phyloP scores from a whole-genome alignment of 2,888 invertebrate genomes.

The Zele albiditarsus region DNA sequence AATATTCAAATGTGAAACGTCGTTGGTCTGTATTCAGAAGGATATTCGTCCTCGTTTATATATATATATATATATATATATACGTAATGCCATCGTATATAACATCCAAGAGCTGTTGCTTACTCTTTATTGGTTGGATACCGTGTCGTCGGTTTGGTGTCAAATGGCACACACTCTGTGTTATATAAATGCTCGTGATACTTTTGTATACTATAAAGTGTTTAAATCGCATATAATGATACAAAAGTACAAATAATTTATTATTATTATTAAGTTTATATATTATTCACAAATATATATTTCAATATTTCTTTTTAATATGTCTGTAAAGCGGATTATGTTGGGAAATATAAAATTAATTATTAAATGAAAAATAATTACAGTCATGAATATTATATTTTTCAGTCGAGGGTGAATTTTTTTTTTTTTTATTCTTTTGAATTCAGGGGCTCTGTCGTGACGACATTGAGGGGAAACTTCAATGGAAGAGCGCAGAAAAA shows the following conservation, averaged over 20 bases:
- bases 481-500: too few relatives aligned
- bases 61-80: neutral
- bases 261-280: neutral
- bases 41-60: neutral
- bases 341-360: too few relatives aligned
- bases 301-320: too few relatives aligned
- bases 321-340: too few relatives aligned
- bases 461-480: too few relatives aligned
- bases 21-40: slow-evolving; percentile 25
- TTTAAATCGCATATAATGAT: neutral
- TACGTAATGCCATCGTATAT: neutral
- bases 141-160: slow-evolving; percentile 8
- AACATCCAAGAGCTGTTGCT: slow-evolving; percentile 31
- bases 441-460: too few relatives aligned
- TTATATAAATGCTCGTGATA: neutral
- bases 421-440: too few relatives aligned
- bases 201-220: neutral
- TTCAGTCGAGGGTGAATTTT: too few relatives aligned
- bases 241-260: neutral
- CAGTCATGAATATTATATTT: too few relatives aligned
- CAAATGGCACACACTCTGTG: neutral
- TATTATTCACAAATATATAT: neutral
- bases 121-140: slow-evolving; percentile 38
- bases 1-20: slow-evolving; percentile 49
- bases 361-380: too few relatives aligned